Conservation (phyloP, 2,797 vertebrate species). For the Muscicapa striata region DNA sequence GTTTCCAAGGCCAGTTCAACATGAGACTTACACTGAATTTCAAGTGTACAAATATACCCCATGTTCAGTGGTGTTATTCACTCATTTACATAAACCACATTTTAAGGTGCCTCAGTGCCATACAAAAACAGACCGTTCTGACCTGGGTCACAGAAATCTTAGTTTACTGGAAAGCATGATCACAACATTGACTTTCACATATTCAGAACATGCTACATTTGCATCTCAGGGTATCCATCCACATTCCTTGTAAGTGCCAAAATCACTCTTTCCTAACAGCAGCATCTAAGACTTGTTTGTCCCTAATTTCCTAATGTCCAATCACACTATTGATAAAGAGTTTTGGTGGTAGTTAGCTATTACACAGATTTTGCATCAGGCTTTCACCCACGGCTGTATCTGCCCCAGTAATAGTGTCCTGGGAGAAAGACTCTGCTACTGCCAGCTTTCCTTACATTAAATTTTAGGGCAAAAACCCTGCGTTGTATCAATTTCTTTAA, state of each 20-base stretch:
- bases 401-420: neutral
- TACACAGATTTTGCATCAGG: neutral
- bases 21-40: neutral
- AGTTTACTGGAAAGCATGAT: accelerated
- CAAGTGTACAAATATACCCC: accelerated
- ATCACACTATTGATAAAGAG: accelerated
- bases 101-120: neutral
- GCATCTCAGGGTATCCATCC: accelerated
- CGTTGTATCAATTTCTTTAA: neutral
- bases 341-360: neutral
- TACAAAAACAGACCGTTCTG: neutral
- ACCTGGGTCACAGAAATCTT: neutral
- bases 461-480: neutral
- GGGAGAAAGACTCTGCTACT: neutral
- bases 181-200: neutral
- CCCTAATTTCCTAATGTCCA: neutral
- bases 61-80: neutral
- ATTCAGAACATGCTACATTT: accelerated
- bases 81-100: neutral
- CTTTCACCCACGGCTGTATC: neutral
- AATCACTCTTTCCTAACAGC: neutral
- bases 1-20: neutral
- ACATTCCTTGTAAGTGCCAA: neutral
- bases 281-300: neutral
- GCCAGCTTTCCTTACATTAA: neutral